These are phyloP conservation scores for Peromyscus attwateri DNA, from an alignment of 2,797 vertebrate species.

Conservation along the genomic window DNA sequence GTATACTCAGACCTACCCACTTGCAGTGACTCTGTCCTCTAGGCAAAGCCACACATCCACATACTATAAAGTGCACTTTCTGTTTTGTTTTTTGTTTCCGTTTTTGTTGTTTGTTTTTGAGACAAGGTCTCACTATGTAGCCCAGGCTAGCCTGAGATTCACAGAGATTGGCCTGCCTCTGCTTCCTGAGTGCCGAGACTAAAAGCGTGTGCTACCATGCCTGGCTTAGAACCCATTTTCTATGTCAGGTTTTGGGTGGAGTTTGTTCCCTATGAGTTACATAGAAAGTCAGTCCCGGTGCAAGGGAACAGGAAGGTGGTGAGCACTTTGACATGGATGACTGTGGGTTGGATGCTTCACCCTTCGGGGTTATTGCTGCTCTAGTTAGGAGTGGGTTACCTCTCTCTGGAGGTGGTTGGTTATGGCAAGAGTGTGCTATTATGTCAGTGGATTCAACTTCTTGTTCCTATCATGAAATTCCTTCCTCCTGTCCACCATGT, in stretches of 20 bases:
- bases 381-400: not conserved
- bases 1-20: not conserved
- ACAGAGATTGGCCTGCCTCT: not conserved
- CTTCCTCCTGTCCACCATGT: not conserved
- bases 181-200: not conserved
- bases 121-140: not conserved
- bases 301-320: not conserved
- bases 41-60: not conserved
- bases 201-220: not conserved
- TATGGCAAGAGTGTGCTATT: not conserved
- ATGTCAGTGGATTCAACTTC: too few relatives aligned
- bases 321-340: not conserved
- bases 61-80: too few relatives aligned
- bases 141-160: not conserved
- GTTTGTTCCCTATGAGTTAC: not conserved
- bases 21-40: not conserved
- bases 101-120: not conserved
- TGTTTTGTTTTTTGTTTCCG: not conserved
- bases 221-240: not conserved
- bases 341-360: not conserved
- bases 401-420: not conserved
- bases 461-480: not conserved
- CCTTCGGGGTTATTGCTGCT: not conserved
- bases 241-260: not conserved
- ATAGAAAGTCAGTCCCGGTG: not conserved